Evolutionary conservation across 1,140 invertebrate genomes (phyloP).

Genomic region (Orussus abietinus): DNA sequence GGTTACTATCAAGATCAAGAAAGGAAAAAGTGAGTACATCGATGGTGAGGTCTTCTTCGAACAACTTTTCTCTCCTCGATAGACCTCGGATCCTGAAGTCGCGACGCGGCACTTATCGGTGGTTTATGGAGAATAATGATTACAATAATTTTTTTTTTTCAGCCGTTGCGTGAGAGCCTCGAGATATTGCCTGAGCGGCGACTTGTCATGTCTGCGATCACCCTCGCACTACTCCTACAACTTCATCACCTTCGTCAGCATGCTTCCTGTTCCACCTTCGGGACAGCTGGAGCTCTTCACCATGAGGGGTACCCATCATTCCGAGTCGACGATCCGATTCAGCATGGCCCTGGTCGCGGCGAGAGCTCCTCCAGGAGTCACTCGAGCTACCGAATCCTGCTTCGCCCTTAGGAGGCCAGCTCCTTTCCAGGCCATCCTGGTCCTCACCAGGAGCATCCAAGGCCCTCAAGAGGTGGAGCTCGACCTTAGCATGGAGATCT

Average conservation of each 20-base stretch:
- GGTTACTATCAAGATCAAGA: conserved; percentile 72
- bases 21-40: conserved; percentile 73
- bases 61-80: not conserved
- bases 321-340: conserved; percentile 68
- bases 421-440: conserved; percentile 68
- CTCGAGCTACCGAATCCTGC: conserved; percentile 60
- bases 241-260: conserved; percentile 85
- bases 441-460: conserved; percentile 65
- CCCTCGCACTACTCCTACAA: conserved; percentile 86
- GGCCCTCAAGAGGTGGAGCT: conserved; percentile 89
- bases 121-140: no score
- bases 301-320: conserved; percentile 73
- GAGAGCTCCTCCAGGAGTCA: conserved; percentile 59
- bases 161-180: conserved; percentile 77
- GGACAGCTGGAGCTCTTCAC: conserved; percentile 78
- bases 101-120: no score
- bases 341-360: conserved; percentile 66
- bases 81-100: no score
- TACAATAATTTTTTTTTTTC: conserved; percentile 39
- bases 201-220: conserved; percentile 67
- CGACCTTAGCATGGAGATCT: conserved; percentile 82
- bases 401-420: conserved; percentile 61
- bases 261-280: conserved; percentile 67
- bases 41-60: no score
- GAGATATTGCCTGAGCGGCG: conserved; percentile 64